A percentile compares a stretch with the other conserved stretches of the same genome.
These are phyloP conservation scores for Chroicocephalus ridibundus DNA, from an alignment of 2,113 vertebrate genomes.

Conservation along the genomic window DNA sequence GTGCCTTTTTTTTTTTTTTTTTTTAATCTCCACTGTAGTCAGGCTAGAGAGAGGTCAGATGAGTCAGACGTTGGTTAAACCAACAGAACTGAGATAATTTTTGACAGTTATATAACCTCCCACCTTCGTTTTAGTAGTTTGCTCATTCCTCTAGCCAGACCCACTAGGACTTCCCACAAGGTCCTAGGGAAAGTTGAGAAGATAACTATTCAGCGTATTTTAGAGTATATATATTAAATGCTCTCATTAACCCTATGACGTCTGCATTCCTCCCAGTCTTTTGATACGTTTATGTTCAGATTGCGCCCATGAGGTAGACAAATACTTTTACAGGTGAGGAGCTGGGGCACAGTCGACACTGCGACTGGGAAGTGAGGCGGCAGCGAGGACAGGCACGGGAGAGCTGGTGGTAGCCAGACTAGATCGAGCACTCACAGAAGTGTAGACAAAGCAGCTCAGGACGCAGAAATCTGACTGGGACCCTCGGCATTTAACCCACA, in stretches of 20 bases:
- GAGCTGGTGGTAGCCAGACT: background rate
- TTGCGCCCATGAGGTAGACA: background rate
- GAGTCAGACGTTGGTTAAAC: conserved; percentile 24
- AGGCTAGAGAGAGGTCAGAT: background rate
- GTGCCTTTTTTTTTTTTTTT: background rate
- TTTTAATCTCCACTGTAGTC: background rate
- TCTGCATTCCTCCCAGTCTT: background rate
- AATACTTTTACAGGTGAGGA: background rate
- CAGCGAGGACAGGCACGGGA: background rate
- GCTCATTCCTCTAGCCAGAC: background rate
- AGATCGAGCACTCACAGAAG: rapidly evolving
- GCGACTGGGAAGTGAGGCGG: background rate
- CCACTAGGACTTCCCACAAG: background rate
- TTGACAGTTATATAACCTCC: conserved; percentile 12
- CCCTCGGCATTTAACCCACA: background rate
- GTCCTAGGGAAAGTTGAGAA: background rate
- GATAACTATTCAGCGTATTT: background rate
- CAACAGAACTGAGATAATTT: conserved; percentile 20
- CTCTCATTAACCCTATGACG: background rate
- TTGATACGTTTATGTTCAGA: background rate
- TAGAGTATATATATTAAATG: background rate
- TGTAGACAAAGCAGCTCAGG: background rate
- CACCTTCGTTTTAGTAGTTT: background rate
- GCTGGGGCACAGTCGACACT: background rate
- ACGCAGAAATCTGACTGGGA: background rate